Conservation (phyloP, 2,888 invertebrate species). For the Anticlea derivata region DNA sequence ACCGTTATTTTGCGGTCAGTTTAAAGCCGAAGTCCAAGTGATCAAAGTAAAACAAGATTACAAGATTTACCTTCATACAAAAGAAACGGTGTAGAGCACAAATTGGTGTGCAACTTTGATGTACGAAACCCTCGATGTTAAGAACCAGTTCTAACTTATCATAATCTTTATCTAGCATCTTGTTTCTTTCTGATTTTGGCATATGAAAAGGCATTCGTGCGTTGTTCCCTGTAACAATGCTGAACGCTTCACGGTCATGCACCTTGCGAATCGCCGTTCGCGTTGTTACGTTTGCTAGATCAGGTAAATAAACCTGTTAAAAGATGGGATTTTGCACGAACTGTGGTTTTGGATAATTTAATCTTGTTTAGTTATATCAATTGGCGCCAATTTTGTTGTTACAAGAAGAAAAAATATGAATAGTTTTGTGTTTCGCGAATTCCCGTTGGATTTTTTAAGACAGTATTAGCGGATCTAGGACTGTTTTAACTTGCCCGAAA, state of each 20-base stretch:
- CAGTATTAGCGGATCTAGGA: conserved; percentile 9
- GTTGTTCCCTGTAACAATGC: conserved; percentile 57
- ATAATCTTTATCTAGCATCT: conserved; percentile 22
- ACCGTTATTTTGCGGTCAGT: too few relatives aligned
- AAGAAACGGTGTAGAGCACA: too few relatives aligned
- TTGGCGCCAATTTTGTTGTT: conserved; percentile 19
- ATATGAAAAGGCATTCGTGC: conserved; percentile 60
- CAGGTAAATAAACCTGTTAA: conserved; percentile 70
- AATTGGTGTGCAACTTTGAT: too few relatives aligned
- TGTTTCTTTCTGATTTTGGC: conserved; percentile 34
- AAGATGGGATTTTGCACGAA: conserved; percentile 44
- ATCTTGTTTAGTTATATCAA: conserved; percentile 18
- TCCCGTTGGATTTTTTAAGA: conserved; percentile 5
- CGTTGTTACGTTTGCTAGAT: conserved; percentile 64
- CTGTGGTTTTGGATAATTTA: conserved; percentile 33
- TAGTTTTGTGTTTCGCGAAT: conserved; percentile 11
- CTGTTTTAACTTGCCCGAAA: too few relatives aligned
- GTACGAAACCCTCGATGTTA: neutral
- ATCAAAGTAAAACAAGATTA: too few relatives aligned
- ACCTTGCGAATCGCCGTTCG: conserved; percentile 67
- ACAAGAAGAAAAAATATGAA: neutral
- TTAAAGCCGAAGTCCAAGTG: too few relatives aligned
- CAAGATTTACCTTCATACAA: too few relatives aligned
- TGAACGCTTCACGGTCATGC: conserved; percentile 70
- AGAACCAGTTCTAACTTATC: neutral